Evolutionary conservation across 2,888 invertebrate species (phyloP).

Genomic region (Timema cristinae): DNA sequence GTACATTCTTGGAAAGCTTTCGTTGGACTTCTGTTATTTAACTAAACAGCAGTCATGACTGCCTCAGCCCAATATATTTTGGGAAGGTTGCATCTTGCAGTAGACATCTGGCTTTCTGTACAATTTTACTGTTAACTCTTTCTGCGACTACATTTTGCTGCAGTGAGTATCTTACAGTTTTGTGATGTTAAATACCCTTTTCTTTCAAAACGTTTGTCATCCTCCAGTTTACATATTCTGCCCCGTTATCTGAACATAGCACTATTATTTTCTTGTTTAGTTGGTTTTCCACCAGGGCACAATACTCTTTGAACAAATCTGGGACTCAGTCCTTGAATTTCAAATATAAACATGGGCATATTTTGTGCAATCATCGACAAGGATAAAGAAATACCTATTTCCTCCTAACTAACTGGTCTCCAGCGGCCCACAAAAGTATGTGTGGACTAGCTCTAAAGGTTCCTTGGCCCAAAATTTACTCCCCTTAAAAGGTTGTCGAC

Average conservation of each 20-base stretch:
- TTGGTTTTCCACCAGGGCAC: slow-evolving; percentile 7
- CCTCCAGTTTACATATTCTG: not conserved
- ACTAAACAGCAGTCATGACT: not conserved
- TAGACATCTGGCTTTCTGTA: not conserved
- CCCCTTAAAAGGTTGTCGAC: not conserved
- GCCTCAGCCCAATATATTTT: slow-evolving; percentile 4
- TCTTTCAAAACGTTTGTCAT: not conserved
- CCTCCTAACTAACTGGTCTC: not conserved
- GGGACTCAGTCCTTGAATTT: not conserved
- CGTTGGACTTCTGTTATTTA: slow-evolving; percentile 10
- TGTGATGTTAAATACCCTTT: not conserved
- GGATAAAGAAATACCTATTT: not conserved
- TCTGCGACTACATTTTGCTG: slow-evolving; percentile 5
- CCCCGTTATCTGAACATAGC: not conserved
- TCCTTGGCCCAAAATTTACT: too few species aligned
- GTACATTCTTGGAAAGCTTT: not conserved
- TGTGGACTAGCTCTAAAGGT: too few species aligned
- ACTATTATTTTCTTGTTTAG: not conserved
- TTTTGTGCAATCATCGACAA: not conserved
- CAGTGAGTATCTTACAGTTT: not conserved
- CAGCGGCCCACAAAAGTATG: not conserved
- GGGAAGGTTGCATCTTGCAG: slow-evolving; percentile 8
- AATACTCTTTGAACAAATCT: not conserved
- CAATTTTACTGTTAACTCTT: slow-evolving; percentile 3
- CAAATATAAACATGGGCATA: slow-evolving; percentile 1